Evolutionary conservation across 2,888 invertebrate species (phyloP), one percentile per base, ranked within the genome.

Genomic region (Philaethria dido): DNA sequence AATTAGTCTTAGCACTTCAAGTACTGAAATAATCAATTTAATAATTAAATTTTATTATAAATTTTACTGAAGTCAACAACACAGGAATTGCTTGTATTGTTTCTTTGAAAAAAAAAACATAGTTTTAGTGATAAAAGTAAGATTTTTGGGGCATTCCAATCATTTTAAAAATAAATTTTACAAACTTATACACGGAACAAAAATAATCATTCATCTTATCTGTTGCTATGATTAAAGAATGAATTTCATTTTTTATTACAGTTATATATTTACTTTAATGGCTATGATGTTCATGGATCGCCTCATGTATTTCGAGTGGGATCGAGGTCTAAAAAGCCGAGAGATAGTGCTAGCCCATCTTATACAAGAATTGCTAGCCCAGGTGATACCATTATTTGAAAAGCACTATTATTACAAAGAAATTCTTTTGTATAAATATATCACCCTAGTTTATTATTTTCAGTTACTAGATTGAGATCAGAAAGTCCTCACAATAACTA

Each of bases 261-360:
- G 90, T 94, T 98, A 45, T 98, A 98, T 84, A 95, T 99, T 36
- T 98, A 98, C 83, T 99, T 98, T 89, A 99, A 99, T 83, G 98
- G 98, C 11, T 96, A 96, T 81, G 97, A 97, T 78, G 94, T 94
- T 42, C 86, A 89, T 70, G 98, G 97, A 5, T 98, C 97, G 13
- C 98, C 98, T 29, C 97, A 97, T 80, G 96, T 97, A 80, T 95
- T 98, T 88, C 93, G 97, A 67, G 97, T 98, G 11, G 97, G 97
- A 20, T 95, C 96, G 0, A 95, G 94, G 70, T 94, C 96, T 29
- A 89, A 86, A 76, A 90, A 89, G 70, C 84, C 81, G 6, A 81
- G 92, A 2, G 92, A 91, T 69, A 91, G 90, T 74, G 83, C 87
- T 45, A 92, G 92, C 69, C 91, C 92, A 1, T 82, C 94, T 55